Evolutionary conservation across 2,888 invertebrate species (phyloP), one percentile per base, ranked within the genome.

Genomic region (Cylindroiulus punctatus): DNA sequence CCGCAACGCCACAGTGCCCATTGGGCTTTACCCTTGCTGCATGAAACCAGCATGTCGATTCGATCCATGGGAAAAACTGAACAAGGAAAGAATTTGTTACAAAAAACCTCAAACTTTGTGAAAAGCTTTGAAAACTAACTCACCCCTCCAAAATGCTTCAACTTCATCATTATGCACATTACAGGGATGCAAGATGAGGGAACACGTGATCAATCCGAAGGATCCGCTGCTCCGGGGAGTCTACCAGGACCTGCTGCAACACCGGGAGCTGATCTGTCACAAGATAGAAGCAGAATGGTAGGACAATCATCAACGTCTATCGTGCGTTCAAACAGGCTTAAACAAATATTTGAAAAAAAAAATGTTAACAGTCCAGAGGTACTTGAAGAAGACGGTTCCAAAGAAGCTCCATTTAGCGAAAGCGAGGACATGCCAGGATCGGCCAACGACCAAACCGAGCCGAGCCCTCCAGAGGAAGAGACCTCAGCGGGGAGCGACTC

Each of bases 101-200:
- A 76, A 76, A 17, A 76, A 17, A n/a, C 76, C 14, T 76, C 14
- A 22, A 76, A 76, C n/a, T 4, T 8, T 76, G n/a, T 26, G 76
- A 76, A 26, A 76, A 22, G n/a, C n/a, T n/a, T n/a, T n/a, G 14
- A 32, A 81, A 5, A 30, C 32, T 32, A 32, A 81, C 26, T 81
- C 7, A n/a, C n/a, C n/a, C n/a, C n/a, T n/a, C n/a, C n/a, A n/a
- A n/a, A n/a, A n/a, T n/a, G n/a, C n/a, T n/a, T n/a, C n/a, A n/a
- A n/a, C n/a, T n/a, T n/a, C n/a, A n/a, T 32, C n/a, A 8, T n/a
- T 81, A n/a, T 4, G n/a, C 17, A 81, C 30, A 1, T 81, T 36
- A n/a, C 44, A 86, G 86, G 86, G 86, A 42, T 86, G 86, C 32
- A 36, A 44, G 12, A 86, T 30, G 30, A n/a, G 86, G 26, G 86